Percentiles rank a stretch among this genome's conserved stretches.
phyloP scores from a whole-genome alignment of 2,113 vertebrate genomes.

The Sprattus sprattus region DNA sequence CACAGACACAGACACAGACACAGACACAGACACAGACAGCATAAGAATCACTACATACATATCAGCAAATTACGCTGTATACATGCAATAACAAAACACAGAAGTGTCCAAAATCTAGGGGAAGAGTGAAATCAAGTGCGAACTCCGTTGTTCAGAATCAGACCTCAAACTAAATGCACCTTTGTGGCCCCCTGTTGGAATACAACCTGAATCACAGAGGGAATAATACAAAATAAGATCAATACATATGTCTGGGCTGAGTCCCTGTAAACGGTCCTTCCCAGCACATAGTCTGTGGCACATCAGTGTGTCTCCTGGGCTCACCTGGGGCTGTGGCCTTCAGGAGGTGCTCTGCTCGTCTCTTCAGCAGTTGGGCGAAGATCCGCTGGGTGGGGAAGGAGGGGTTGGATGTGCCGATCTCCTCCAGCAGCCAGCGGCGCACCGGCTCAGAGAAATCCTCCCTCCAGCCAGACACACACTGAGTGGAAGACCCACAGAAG shows the following conservation, averaged over 20 bases:
- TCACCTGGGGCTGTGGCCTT: constrained; percentile 69
- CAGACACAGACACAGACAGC: neutral
- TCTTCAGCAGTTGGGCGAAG: constrained; percentile 77
- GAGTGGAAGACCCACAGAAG: neutral
- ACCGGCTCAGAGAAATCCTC: constrained; percentile 67
- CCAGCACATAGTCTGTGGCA: neutral
- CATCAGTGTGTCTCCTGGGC: constrained; percentile 16
- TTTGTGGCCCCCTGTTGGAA: neutral
- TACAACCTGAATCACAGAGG: neutral
- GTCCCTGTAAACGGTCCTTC: no score
- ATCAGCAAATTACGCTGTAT: neutral
- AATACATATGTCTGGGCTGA: no score
- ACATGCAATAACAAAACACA: no score
- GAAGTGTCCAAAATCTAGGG: no score
- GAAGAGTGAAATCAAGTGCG: no score
- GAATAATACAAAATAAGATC: no score
- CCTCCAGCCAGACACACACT: constrained; percentile 63
- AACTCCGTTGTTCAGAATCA: no score
- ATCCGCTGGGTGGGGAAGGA: constrained; percentile 79
- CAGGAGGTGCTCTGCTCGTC: constrained; percentile 63
- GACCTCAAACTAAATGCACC: neutral
- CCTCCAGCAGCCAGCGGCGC: constrained; percentile 77
- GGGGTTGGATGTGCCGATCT: constrained; percentile 79
- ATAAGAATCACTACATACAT: neutral
- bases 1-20: neutral